These are phyloP conservation scores for Criorhina ranunculi DNA, from an alignment of 2,888 invertebrate genomes.

Conservation along the genomic window DNA sequence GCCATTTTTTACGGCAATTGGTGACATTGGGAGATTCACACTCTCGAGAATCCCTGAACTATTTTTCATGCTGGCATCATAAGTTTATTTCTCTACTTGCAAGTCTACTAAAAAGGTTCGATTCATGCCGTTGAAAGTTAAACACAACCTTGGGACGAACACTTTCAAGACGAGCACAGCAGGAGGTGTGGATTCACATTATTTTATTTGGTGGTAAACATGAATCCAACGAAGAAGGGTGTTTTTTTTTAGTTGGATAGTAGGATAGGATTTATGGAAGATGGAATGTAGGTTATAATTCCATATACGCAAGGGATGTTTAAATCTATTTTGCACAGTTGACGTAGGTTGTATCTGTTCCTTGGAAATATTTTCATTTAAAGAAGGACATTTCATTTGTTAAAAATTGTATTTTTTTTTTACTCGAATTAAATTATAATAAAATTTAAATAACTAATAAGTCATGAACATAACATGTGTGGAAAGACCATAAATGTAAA, in stretches of 20 bases:
- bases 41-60: slow-evolving; percentile 67
- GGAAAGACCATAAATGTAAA: slow-evolving; percentile 4
- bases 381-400: not conserved
- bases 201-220: slow-evolving; percentile 69
- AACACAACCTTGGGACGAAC: slow-evolving; percentile 60
- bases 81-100: slow-evolving; percentile 61
- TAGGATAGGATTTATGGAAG: slow-evolving; percentile 45
- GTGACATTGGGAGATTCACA: slow-evolving; percentile 52
- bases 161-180: slow-evolving; percentile 53
- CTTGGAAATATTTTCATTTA: not conserved
- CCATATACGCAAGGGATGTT: slow-evolving; percentile 10
- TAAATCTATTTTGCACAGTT: slow-evolving; percentile 29
- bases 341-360: not conserved
- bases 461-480: not conserved
- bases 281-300: slow-evolving; percentile 45
- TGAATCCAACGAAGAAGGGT: slow-evolving; percentile 21
- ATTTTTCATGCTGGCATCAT: slow-evolving; percentile 68
- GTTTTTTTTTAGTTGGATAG: slow-evolving; percentile 28
- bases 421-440: no score
- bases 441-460: slow-evolving; percentile 1
- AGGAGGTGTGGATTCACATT: slow-evolving; percentile 61
- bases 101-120: slow-evolving; percentile 58
- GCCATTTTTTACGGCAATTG: slow-evolving; percentile 39
- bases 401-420: slow-evolving; percentile 9
- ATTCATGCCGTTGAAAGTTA: slow-evolving; percentile 66